phyloP scores from a whole-genome alignment of 1,140 invertebrate species.

The Cotesia vestalis region DNA sequence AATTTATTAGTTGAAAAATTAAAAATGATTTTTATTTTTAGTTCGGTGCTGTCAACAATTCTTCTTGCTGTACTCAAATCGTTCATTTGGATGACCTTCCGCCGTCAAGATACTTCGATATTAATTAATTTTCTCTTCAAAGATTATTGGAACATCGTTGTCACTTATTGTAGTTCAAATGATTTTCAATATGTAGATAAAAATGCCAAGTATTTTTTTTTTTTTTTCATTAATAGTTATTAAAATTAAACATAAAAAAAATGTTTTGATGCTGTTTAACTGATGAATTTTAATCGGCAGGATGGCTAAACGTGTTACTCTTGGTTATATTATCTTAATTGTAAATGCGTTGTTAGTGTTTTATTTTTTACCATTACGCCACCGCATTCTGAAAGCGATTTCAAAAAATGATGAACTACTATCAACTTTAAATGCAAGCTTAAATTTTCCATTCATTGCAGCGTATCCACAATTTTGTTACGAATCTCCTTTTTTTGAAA shows the following conservation, averaged over 20 bases:
- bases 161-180: conserved; percentile 8
- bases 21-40: conserved; percentile 24
- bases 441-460: conserved; percentile 47
- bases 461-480: conserved; percentile 46
- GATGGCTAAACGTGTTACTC: conserved; percentile 43
- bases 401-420: conserved; percentile 9
- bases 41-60: conserved; percentile 49
- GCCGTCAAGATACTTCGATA: conserved; percentile 35
- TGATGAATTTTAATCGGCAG: conserved; percentile 36
- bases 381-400: conserved; percentile 26
- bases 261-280: conserved; percentile 4
- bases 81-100: conserved; percentile 42
- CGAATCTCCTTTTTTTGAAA: conserved; percentile 46
- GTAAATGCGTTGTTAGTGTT: conserved; percentile 48
- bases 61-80: conserved; percentile 47
- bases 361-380: conserved; percentile 44
- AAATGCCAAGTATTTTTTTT: conserved; percentile 44
- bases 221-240: not conserved
- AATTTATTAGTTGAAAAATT: not conserved
- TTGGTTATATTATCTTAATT: conserved; percentile 47
- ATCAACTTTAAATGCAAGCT: conserved; percentile 31
- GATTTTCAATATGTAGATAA: conserved; percentile 30
- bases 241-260: not conserved
- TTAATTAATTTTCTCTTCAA: conserved; percentile 46
- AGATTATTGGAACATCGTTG: conserved; percentile 47